A percentile compares a stretch with the other conserved stretches of the same genome.
Conservation (phyloP, 2,888 invertebrate species). For the Drosophila prostipennis region DNA sequence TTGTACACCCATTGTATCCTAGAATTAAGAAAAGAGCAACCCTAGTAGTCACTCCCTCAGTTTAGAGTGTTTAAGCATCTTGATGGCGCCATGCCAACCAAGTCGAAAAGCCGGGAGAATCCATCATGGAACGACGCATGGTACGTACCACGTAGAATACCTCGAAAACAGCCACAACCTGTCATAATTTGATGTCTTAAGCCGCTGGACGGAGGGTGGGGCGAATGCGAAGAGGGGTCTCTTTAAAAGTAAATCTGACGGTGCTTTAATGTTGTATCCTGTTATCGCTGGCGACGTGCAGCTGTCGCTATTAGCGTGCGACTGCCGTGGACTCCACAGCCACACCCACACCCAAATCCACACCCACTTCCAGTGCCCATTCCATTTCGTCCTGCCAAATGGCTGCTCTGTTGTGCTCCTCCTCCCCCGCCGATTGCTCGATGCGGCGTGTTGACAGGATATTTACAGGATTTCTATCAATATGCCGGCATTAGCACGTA, state of each 20-base stretch:
- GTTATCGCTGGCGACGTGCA: conserved; percentile 75
- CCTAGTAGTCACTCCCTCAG: neutral
- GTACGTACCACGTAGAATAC: neutral
- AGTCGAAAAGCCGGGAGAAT: conserved; percentile 2
- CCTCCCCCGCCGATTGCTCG: conserved; percentile 27
- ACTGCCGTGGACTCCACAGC: conserved; percentile 32
- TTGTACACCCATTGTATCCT: neutral
- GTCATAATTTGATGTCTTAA: conserved; percentile 75
- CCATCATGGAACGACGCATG: conserved; percentile 1
- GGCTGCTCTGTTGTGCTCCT: conserved; percentile 19
- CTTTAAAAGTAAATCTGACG: conserved; percentile 71
- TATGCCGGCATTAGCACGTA: conserved; percentile 75
- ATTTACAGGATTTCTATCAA: conserved; percentile 80
- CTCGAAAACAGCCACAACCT: conserved; percentile 62
- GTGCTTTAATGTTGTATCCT: conserved; percentile 68
- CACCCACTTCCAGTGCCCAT: neutral
- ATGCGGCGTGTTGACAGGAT: conserved; percentile 75
- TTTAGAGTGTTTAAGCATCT: conserved; percentile 23
- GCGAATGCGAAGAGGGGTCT: conserved; percentile 36
- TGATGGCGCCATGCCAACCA: conserved; percentile 26
- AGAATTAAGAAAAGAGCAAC: neutral
- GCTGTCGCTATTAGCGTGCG: conserved; percentile 74
- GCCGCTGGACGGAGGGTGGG: conserved; percentile 29
- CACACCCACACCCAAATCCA: too few species aligned
- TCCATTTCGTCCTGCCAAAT: conserved; percentile 36